Conservation (phyloP, 2,888 invertebrate species). For the Aromia moschata region DNA sequence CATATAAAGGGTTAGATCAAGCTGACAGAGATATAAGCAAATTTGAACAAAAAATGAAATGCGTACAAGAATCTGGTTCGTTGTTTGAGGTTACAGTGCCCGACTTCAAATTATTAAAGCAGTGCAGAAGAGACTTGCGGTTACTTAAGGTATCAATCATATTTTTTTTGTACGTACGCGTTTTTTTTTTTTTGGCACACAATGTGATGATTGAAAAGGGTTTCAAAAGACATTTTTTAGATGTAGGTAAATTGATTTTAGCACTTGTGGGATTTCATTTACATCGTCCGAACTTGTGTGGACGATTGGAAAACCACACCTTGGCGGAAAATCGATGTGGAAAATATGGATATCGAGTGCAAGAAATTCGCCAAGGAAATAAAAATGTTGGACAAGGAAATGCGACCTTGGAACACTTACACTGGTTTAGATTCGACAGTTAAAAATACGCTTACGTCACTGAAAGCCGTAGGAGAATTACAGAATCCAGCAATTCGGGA, state of each 20-base stretch:
- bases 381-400: conserved; percentile 91
- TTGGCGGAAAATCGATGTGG: conserved; percentile 96
- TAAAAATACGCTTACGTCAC: conserved; percentile 95
- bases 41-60: conserved; percentile 86
- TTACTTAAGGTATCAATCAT: conserved; percentile 90
- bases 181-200: too few species aligned
- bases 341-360: conserved; percentile 98
- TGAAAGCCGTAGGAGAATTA: conserved; percentile 93
- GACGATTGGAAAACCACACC: conserved; percentile 98
- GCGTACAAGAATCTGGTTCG: conserved; percentile 88
- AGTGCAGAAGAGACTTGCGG: conserved; percentile 89
- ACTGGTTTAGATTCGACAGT: conserved; percentile 88
- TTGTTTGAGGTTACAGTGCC: conserved; percentile 95
- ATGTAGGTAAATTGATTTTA: conserved; percentile 59
- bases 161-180: too few species aligned
- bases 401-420: conserved; percentile 94
- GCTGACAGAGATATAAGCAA: conserved; percentile 80
- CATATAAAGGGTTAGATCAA: conserved; percentile 80
- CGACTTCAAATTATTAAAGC: conserved; percentile 91
- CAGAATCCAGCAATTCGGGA: conserved; percentile 97
- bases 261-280: conserved; percentile 96
- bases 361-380: conserved; percentile 97
- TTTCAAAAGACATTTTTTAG: too few species aligned
- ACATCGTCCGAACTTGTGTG: conserved; percentile 89
- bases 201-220: too few species aligned